phyloP scores from a whole-genome alignment of 2,888 invertebrate genomes.

The Drosophila emarginata region DNA sequence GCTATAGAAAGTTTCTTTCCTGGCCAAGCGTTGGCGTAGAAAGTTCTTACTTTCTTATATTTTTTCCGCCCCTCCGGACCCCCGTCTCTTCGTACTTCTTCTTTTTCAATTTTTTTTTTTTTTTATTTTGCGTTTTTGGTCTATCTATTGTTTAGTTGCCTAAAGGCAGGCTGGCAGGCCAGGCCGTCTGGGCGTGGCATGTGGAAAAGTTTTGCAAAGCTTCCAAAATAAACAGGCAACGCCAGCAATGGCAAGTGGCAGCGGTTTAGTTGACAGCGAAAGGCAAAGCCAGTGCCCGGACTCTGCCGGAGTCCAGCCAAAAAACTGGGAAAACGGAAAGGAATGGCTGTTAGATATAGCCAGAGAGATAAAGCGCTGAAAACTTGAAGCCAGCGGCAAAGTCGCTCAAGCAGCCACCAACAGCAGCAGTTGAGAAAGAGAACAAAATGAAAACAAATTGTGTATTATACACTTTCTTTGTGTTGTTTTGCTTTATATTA shows the following conservation, averaged over 20 bases:
- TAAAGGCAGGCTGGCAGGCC: constrained; percentile 25
- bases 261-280: constrained; percentile 70
- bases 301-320: background rate
- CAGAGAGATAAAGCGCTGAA: constrained; percentile 65
- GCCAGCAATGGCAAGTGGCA: constrained; percentile 71
- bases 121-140: constrained; percentile 29
- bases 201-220: constrained; percentile 52
- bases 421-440: constrained; percentile 16
- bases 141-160: constrained; percentile 60
- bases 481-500: constrained; percentile 32
- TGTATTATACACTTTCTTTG: constrained; percentile 39
- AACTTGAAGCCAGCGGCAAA: constrained; percentile 67
- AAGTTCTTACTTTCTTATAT: constrained; percentile 20
- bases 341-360: constrained; percentile 41
- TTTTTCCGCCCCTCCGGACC: too few species aligned
- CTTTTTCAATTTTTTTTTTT: background rate
- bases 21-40: constrained; percentile 18
- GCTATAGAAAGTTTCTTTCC: constrained; percentile 65
- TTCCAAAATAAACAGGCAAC: constrained; percentile 66
- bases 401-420: constrained; percentile 45
- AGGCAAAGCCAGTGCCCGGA: constrained; percentile 12
- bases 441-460: constrained; percentile 71
- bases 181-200: constrained; percentile 57
- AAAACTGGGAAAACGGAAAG: background rate
- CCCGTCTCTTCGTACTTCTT: background rate